Evolutionary conservation across 2,797 vertebrate species (phyloP), one percentile per base, ranked within the genome.

Genomic region (Microctenopoma steveboyesi): DNA sequence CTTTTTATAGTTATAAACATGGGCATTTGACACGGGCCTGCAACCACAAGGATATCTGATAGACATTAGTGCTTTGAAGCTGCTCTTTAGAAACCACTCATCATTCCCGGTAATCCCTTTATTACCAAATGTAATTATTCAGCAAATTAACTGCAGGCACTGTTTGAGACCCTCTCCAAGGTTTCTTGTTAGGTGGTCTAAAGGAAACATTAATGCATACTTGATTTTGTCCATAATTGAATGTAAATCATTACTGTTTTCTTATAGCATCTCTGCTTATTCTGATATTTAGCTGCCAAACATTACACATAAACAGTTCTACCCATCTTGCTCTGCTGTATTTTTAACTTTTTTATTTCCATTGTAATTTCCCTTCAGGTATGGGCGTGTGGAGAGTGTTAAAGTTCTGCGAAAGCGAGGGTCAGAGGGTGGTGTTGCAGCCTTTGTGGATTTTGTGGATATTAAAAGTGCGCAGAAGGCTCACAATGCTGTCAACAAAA

Each of bases 361-460:
- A 15, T 81, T 72, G 28, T 56, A 47, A 74, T 87, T 84, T 61
- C 45, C 71, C 82, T 80, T 25, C 88, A 99, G 98, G 95, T 99
- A 99, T 98, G 98, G 98, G 89, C 97, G 98, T 22, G 98, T 99
- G 76, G 98, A 99, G 93, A 99, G 98, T 68, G 98, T 99, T 91
- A 99, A 99, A 94, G 98, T 99, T 72, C 96, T 99, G 86, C 97
- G 97, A 79, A 99, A 99, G 91, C 94, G 98, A 74, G 98, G 98
- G 78, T 98, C 98, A 18, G 98, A 99, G 93, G 98, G 98, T 10
- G 98, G 98, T 71, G 98, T 99, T 91, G 98, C 98, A 72, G 98
- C 98, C 22, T 99, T 99, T 94, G 98, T 99, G 96, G 98, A 99
- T 97, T 99, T 99, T 95, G 98, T 99, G 94, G 98, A 99, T 96